Conservation (phyloP, 2,888 invertebrate species). For the Tupiocoris notatus region DNA sequence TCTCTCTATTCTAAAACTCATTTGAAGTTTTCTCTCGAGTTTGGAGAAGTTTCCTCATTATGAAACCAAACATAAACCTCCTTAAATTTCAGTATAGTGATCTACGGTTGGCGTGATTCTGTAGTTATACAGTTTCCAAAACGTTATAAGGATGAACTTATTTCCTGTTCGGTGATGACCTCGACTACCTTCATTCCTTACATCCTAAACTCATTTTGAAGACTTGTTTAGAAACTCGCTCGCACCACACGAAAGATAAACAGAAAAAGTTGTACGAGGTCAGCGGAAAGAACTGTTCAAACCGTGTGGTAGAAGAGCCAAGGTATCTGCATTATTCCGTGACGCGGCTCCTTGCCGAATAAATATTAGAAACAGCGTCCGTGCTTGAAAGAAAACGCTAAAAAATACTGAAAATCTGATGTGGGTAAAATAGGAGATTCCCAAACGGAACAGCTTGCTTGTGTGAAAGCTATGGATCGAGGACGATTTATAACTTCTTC, state of each 20-base stretch:
- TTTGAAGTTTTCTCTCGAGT: neutral
- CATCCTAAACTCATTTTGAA: neutral
- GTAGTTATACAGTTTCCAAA: neutral
- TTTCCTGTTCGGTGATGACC: neutral
- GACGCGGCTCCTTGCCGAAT: slow-evolving; percentile 13
- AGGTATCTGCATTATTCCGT: slow-evolving; percentile 32
- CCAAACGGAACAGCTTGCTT: neutral
- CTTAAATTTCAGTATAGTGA: too few relatives aligned
- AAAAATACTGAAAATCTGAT: neutral
- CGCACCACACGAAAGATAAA: slow-evolving; percentile 5
- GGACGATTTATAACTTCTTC: slow-evolving; percentile 15
- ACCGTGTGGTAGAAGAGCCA: neutral
- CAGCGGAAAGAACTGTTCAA: neutral
- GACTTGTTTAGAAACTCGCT: too few relatives aligned
- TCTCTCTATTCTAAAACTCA: neutral
- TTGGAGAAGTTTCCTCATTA: neutral
- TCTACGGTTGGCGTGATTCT: neutral
- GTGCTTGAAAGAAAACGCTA: neutral
- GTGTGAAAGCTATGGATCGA: neutral
- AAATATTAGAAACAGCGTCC: slow-evolving; percentile 11
- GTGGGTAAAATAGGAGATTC: slow-evolving; percentile 1
- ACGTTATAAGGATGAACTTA: slow-evolving; percentile 1
- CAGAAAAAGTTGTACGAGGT: slow-evolving; percentile 2
- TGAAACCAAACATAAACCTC: neutral
- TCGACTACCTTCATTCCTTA: neutral